phyloP scores from a whole-genome alignment of 2,888 invertebrate species.

The Eremobia ochroleuca region DNA sequence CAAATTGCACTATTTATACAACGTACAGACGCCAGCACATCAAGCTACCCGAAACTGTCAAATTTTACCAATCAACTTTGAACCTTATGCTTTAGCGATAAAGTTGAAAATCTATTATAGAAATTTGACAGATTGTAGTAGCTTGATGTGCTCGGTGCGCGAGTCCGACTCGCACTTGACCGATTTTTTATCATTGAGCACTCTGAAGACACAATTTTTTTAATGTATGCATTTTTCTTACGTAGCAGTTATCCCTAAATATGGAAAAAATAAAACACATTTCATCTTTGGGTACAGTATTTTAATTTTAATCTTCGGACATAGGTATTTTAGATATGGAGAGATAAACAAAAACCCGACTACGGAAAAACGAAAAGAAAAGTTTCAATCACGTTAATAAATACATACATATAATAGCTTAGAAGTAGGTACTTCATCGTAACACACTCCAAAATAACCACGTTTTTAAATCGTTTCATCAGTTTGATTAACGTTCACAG shows the following conservation, averaged over 20 bases:
- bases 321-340: not conserved
- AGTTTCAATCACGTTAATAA: not conserved
- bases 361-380: not conserved
- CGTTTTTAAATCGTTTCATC: not conserved
- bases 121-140: too few relatives aligned
- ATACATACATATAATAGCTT: not conserved
- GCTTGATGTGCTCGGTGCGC: too few relatives aligned
- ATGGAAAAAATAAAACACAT: conserved; percentile 22
- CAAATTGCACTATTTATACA: too few relatives aligned
- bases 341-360: not conserved
- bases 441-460: not conserved
- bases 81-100: too few relatives aligned
- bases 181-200: too few relatives aligned
- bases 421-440: not conserved
- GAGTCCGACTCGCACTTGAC: too few relatives aligned
- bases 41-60: too few relatives aligned
- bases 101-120: too few relatives aligned
- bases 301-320: conserved; percentile 15
- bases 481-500: not conserved
- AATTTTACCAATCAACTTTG: too few relatives aligned
- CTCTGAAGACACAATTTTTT: not conserved
- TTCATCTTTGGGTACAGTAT: not conserved
- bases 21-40: too few relatives aligned
- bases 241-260: not conserved
- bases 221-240: not conserved